Evolutionary conservation across 2,113 vertebrate genomes (phyloP).

Genomic region (Gadus chalcogrammus): DNA sequence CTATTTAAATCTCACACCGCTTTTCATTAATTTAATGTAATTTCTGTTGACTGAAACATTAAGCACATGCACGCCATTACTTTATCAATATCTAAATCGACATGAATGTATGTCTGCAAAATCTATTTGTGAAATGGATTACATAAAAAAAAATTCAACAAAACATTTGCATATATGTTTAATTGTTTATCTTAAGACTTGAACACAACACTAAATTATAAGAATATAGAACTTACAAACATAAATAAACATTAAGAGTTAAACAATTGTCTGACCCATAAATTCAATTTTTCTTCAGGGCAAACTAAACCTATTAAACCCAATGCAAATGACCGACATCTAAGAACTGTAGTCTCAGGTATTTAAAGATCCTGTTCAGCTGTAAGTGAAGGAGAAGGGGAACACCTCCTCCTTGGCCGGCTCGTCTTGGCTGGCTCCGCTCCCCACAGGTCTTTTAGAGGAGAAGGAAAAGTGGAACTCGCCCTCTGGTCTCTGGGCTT

Average conservation of each 20-base stretch:
- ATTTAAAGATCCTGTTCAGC: neutral
- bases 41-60: too few species aligned
- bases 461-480: conserved; percentile 68
- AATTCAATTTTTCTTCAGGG: too few species aligned
- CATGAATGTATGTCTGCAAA: neutral
- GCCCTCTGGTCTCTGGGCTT: conserved; percentile 54
- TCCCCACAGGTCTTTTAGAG: conserved; percentile 41
- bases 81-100: conserved; percentile 6
- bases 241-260: too few species aligned
- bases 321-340: too few species aligned
- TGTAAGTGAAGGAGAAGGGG: conserved; percentile 72
- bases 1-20: too few species aligned
- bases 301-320: too few species aligned
- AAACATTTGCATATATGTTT: neutral
- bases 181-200: neutral
- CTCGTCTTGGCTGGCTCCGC: conserved; percentile 33
- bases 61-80: neutral
- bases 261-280: too few species aligned
- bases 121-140: conserved; percentile 14
- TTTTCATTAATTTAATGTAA: too few species aligned
- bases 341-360: too few species aligned
- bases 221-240: conserved; percentile 10
- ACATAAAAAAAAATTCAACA: neutral
- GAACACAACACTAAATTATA: neutral
- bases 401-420: conserved; percentile 37